These are phyloP conservation scores for Muscicapa adusta DNA, from an alignment of 2,113 vertebrate species.

Conservation along the genomic window DNA sequence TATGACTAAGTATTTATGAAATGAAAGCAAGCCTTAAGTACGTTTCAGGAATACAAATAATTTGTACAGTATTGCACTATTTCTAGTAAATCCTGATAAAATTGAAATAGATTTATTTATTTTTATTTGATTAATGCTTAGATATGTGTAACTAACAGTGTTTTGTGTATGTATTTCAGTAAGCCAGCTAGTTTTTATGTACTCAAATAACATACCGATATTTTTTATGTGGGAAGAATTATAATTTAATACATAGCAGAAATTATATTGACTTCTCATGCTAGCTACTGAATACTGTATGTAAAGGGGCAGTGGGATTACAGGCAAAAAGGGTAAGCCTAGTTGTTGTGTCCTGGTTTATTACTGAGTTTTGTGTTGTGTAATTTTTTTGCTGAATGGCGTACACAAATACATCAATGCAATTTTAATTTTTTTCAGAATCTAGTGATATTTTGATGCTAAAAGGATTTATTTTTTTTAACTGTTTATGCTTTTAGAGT, in stretches of 20 bases:
- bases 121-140: neutral
- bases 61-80: neutral
- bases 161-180: neutral
- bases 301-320: neutral
- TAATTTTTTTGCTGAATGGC: neutral
- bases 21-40: neutral
- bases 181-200: neutral
- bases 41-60: neutral
- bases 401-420: neutral
- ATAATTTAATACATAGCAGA: neutral
- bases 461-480: neutral
- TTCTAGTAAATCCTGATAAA: neutral
- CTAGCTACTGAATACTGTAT: neutral
- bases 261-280: neutral
- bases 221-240: neutral
- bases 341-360: neutral
- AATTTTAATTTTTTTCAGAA: neutral
- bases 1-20: neutral
- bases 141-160: neutral
- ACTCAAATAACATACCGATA: neutral
- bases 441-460: neutral
- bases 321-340: neutral
- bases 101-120: neutral
- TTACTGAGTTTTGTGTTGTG: neutral
- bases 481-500: neutral